These are phyloP conservation scores for Chaetodon trifasciatus DNA, from an alignment of 2,797 vertebrate species.

Conservation along the genomic window DNA sequence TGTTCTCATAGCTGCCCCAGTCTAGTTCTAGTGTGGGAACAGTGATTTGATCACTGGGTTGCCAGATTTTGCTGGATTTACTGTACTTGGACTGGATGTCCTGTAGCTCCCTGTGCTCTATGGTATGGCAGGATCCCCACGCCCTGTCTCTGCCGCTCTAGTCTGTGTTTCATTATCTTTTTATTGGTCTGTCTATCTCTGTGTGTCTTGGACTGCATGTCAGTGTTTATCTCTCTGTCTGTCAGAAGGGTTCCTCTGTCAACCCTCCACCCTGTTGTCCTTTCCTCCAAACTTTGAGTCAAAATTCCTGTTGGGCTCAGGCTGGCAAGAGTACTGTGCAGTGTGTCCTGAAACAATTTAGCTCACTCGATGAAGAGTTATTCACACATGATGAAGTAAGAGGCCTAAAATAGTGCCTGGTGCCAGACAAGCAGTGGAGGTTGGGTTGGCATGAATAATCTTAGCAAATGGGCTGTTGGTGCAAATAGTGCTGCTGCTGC, in stretches of 20 bases:
- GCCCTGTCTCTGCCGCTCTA: constrained; percentile 38
- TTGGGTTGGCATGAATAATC: constrained; percentile 52
- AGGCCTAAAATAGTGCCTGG: constrained; percentile 70
- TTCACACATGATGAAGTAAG: constrained; percentile 76
- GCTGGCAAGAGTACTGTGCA: constrained; percentile 43
- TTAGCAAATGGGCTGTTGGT: constrained; percentile 52
- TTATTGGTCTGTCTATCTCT: constrained; percentile 43
- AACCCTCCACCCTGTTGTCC: constrained; percentile 17
- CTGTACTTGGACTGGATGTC: constrained; percentile 78
- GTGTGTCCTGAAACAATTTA: constrained; percentile 66
- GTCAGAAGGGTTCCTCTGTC: constrained; percentile 26
- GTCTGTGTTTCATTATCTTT: constrained; percentile 66
- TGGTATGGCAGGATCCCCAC: constrained; percentile 54
- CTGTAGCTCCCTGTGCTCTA: constrained; percentile 61
- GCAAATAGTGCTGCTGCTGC: constrained; percentile 11
- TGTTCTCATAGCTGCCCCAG: constrained; percentile 64
- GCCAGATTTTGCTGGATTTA: constrained; percentile 77
- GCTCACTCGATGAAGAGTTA: constrained; percentile 64
- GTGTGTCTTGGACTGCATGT: constrained; percentile 29
- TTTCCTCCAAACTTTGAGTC: constrained; percentile 36
- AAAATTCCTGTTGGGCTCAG: constrained; percentile 57
- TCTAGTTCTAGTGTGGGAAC: constrained; percentile 64
- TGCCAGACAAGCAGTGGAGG: constrained; percentile 59
- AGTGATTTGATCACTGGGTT: constrained; percentile 67
- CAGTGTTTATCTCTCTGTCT: constrained; percentile 35